These are phyloP conservation scores for Mactromeris polynyma DNA, from an alignment of 2,888 invertebrate species.

Conservation along the genomic window DNA sequence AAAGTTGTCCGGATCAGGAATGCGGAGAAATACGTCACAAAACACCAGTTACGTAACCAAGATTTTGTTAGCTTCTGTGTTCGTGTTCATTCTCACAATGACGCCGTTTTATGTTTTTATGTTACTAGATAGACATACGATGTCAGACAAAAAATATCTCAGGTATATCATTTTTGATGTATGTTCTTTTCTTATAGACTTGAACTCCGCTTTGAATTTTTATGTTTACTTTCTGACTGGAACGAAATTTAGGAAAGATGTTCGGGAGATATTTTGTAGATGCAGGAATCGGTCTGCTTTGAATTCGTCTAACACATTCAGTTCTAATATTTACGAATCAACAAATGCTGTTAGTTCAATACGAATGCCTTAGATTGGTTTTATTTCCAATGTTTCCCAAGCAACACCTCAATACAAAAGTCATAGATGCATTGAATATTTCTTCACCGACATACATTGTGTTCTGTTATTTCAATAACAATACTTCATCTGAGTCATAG, in stretches of 20 bases:
- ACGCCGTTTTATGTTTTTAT: neutral
- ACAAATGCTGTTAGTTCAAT: too few species aligned
- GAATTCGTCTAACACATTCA: neutral
- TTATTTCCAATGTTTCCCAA: too few species aligned
- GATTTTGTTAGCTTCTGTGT: neutral
- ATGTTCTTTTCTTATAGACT: neutral
- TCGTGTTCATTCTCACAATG: neutral
- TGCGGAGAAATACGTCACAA: neutral
- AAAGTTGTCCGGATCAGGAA: neutral
- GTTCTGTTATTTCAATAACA: too few species aligned
- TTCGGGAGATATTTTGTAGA: neutral
- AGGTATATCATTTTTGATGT: neutral
- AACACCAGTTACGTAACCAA: neutral
- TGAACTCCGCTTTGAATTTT: neutral
- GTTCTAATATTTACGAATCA: too few species aligned
- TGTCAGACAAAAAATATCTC: neutral
- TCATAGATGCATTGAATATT: too few species aligned
- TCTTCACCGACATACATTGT: too few species aligned
- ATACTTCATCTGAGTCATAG: too few species aligned
- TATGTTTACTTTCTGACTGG: slow-evolving; percentile 5
- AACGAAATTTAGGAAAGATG: neutral
- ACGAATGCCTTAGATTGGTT: too few species aligned
- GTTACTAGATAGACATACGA: too few species aligned
- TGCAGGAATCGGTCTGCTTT: neutral
- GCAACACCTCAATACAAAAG: too few species aligned